phyloP scores from a whole-genome alignment of 1,140 invertebrate species.

The Galleria mellonella region DNA sequence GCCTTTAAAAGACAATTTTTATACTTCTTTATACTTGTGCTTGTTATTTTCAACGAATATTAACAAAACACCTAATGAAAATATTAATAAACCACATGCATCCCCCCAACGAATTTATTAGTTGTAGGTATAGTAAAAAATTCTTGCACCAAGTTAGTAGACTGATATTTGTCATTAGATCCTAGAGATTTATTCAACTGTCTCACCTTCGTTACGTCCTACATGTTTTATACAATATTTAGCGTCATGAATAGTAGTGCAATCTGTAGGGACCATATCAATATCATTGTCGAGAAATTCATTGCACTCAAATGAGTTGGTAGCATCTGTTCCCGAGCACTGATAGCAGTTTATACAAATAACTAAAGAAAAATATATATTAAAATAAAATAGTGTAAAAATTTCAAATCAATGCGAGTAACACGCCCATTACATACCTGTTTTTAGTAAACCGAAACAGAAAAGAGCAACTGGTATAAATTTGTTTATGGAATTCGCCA shows the following conservation, averaged over 20 bases:
- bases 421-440: slow-evolving; percentile 33
- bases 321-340: slow-evolving; percentile 87
- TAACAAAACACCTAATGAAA: too few relatives aligned
- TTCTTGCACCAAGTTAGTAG: too few relatives aligned
- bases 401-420: slow-evolving; percentile 16
- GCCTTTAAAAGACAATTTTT: too few relatives aligned
- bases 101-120: too few relatives aligned
- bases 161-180: too few relatives aligned
- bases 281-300: slow-evolving; percentile 85
- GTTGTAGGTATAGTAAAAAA: too few relatives aligned
- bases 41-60: too few relatives aligned
- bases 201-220: slow-evolving; percentile 93
- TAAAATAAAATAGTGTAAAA: slow-evolving; percentile 17
- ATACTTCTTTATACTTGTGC: too few relatives aligned
- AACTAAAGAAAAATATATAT: slow-evolving; percentile 67
- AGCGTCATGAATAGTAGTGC: slow-evolving; percentile 87
- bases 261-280: slow-evolving; percentile 81
- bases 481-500: not conserved
- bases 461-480: not conserved
- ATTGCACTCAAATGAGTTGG: slow-evolving; percentile 89
- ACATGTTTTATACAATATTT: slow-evolving; percentile 95
- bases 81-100: too few relatives aligned
- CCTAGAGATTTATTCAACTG: not conserved
- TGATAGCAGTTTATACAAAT: slow-evolving; percentile 88
- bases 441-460: slow-evolving; percentile 11